These are phyloP conservation scores for Clamator glandarius DNA, from an alignment of 2,797 vertebrate genomes.

Conservation along the genomic window DNA sequence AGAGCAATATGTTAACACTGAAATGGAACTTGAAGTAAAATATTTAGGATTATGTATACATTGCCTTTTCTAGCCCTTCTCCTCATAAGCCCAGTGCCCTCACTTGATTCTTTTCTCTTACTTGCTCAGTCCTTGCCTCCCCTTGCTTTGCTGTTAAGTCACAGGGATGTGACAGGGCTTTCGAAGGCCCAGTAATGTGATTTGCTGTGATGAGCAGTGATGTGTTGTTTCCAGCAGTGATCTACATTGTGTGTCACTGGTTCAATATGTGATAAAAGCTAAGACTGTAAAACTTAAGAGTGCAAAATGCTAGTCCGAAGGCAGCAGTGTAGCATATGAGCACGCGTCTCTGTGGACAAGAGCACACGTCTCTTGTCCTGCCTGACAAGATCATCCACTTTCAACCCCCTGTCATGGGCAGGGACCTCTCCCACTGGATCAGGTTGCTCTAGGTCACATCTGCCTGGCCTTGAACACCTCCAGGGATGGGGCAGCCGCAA, in stretches of 20 bases:
- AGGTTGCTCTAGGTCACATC: too few species aligned
- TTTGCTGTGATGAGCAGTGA: not conserved
- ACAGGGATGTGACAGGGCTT: not conserved
- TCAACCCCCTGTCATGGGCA: too few species aligned
- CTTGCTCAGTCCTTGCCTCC: not conserved
- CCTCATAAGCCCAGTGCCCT: not conserved
- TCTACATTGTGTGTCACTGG: fast-evolving
- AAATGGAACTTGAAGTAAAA: not conserved
- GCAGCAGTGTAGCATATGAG: not conserved
- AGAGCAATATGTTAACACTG: not conserved
- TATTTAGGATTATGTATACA: fast-evolving
- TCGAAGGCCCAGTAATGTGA: too few species aligned
- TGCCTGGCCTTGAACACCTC: too few species aligned
- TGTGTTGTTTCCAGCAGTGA: not conserved
- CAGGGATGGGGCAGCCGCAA: too few species aligned
- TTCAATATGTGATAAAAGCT: not conserved
- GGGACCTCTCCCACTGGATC: too few species aligned
- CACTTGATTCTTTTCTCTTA: not conserved
- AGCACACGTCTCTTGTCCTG: fast-evolving
- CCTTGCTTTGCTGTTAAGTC: not conserved
- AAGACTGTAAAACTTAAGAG: not conserved
- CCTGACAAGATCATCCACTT: not conserved
- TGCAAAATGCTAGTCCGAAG: not conserved
- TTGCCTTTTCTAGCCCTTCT: not conserved
- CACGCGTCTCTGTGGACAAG: fast-evolving